Conservation (phyloP, 2,113 vertebrate genomes). For the Xiphophorus hellerii region DNA sequence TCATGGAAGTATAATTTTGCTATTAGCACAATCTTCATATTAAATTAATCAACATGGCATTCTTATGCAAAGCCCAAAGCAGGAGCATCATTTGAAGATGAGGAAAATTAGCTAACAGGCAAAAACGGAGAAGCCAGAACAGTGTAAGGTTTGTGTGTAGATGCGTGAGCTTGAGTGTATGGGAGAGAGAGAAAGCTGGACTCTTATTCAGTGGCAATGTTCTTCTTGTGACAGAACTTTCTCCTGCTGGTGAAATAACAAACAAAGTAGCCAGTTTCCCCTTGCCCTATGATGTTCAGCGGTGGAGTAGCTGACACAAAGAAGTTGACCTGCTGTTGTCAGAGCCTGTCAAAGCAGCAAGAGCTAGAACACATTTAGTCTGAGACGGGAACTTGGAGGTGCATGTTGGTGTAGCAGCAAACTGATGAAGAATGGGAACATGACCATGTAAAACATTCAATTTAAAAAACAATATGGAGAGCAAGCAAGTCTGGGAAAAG, state of each 20-base stretch:
- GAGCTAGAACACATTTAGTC: constrained; percentile 45
- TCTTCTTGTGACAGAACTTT: constrained; percentile 36
- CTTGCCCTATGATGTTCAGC: constrained; percentile 39
- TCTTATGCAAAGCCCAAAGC: background rate
- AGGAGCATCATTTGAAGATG: background rate
- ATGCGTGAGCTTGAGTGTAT: constrained; percentile 19
- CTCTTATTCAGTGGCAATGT: constrained; percentile 20
- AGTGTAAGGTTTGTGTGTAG: background rate
- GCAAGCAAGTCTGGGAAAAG: background rate
- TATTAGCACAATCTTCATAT: background rate
- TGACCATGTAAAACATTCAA: background rate
- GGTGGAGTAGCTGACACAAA: constrained; percentile 54
- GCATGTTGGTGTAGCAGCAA: constrained; percentile 8
- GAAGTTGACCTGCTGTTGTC: constrained; percentile 60
- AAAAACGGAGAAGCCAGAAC: background rate
- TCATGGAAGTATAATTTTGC: background rate
- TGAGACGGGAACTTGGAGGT: constrained; percentile 8
- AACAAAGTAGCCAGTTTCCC: constrained; percentile 48
- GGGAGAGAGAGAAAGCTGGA: constrained; percentile 17
- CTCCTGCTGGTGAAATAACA: constrained; percentile 54
- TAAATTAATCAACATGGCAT: background rate
- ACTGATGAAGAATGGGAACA: constrained; percentile 2
- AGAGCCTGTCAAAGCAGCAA: constrained; percentile 57
- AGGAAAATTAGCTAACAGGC: background rate
- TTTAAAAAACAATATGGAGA: background rate